Evolutionary conservation across 1,140 invertebrate genomes (phyloP), one percentile per base, ranked within the genome.

Genomic region (Drosophila teissieri): DNA sequence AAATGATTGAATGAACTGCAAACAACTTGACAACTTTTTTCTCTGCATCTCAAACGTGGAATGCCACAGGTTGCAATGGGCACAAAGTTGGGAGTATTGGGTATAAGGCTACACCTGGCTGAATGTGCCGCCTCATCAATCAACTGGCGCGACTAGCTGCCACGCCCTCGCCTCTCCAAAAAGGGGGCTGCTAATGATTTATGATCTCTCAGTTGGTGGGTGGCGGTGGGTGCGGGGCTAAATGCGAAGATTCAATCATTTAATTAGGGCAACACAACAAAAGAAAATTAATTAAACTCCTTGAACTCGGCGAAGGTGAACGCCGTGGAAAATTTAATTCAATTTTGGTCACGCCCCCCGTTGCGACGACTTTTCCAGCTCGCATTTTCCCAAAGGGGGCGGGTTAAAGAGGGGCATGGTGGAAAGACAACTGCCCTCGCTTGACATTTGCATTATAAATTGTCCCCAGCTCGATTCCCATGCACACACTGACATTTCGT

Each of bases 401-500:
- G 36, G 37, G 37, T 4, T 39, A 14, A 31, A 7, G 8, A 10
- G 31, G 31, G 31, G 2, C 2, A 6, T 4, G 4, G 5, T 7
- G 10, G 15, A 42, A 37, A 70, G 64, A 76, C 73, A 76, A 76
- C 72, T 76, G 73, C 48, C 73, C 53, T 34, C 48, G 73, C 62
- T 48, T 86, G 83, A 88, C 83, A 86, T 86, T 86, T 86, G 79
- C 83, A 86, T 86, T 86, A 86, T 86, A 86, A 86, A 86, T 86
- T 88, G 83, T 83, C 54, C 65, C 55, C 44, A 70, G 75, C 83
- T 85, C 82, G 85, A 88, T 88, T 86, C 65, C 80, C 78, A 73
- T 80, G 73, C 44, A 48, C 44, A 48, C 67, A 53, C 64, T 86
- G 82, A 86, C 82, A 88, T 78, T 86, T 86, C 80, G 74, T 86